Percentiles rank a stretch among this genome's conserved stretches.
These are phyloP conservation scores for Nothocercus nigrocapillus DNA, from an alignment of 2,113 vertebrate genomes.

Conservation along the genomic window DNA sequence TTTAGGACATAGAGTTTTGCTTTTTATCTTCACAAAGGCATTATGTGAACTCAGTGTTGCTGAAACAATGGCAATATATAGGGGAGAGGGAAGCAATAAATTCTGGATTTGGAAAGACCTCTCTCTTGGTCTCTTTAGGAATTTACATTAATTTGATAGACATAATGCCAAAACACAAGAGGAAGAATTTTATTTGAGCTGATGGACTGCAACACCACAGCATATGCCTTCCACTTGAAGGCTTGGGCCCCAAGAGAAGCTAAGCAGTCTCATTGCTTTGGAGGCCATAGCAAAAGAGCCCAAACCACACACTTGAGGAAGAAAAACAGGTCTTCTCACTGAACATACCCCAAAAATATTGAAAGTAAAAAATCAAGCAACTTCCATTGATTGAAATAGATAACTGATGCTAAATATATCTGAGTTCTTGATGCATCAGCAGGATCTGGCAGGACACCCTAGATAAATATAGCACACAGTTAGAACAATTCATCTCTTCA, in stretches of 20 bases:
- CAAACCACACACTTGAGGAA: rapidly evolving
- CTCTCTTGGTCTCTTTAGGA: not conserved
- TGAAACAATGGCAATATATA: not conserved
- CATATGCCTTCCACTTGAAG: rapidly evolving
- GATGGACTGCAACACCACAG: not conserved
- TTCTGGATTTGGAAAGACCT: not conserved
- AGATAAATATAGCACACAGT: rapidly evolving
- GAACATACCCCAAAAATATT: not conserved
- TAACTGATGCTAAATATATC: not conserved
- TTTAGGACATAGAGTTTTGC: not conserved
- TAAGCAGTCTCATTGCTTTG: rapidly evolving
- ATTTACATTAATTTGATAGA: not conserved
- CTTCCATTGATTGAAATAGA: not conserved
- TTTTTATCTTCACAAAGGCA: not conserved
- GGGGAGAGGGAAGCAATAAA: not conserved
- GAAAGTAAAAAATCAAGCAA: not conserved
- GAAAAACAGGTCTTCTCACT: not conserved
- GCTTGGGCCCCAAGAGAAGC: not conserved
- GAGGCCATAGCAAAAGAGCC: not conserved
- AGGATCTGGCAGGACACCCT: not conserved
- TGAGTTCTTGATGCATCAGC: not conserved
- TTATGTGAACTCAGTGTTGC: not conserved
- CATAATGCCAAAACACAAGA: not conserved
- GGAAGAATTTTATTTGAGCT: not conserved
- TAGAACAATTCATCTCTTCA: not conserved